A percentile compares a stretch with the other conserved stretches of the same genome.
Evolutionary conservation across 2,113 vertebrate genomes (phyloP).

Genomic region (Tachycineta bicolor): DNA sequence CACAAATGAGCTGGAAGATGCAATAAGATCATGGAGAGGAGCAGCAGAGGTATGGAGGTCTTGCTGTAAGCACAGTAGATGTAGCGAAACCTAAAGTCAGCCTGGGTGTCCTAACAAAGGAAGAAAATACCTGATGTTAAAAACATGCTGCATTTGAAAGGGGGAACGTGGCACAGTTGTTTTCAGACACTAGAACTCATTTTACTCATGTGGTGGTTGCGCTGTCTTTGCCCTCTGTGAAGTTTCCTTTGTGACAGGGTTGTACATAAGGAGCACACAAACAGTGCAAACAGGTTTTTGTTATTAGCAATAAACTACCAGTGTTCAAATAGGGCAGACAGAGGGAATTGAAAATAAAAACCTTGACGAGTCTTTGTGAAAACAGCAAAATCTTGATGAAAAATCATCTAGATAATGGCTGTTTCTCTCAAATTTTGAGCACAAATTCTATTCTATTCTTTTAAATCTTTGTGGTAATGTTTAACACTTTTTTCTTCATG

Average conservation of each 20-base stretch:
- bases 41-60: slow-evolving; percentile 86
- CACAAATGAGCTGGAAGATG: slow-evolving; percentile 89
- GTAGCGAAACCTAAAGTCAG: background rate
- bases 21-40: slow-evolving; percentile 91
- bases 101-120: background rate
- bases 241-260: background rate
- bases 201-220: background rate
- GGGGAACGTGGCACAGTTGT: background rate
- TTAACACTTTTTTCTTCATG: background rate
- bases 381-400: background rate
- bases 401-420: background rate
- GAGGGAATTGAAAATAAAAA: background rate
- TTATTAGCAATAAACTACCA: background rate
- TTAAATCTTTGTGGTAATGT: background rate
- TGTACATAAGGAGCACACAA: background rate
- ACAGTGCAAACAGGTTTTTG: background rate
- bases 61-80: background rate
- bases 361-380: background rate
- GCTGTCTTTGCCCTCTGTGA: background rate
- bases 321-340: background rate
- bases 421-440: background rate
- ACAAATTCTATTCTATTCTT: background rate
- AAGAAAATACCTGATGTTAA: background rate
- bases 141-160: background rate
- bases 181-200: background rate